A percentile compares a stretch with the other conserved stretches of the same genome.
Evolutionary conservation across 2,113 vertebrate species (phyloP).

Genomic region (Pyxicephalus adspersus): DNA sequence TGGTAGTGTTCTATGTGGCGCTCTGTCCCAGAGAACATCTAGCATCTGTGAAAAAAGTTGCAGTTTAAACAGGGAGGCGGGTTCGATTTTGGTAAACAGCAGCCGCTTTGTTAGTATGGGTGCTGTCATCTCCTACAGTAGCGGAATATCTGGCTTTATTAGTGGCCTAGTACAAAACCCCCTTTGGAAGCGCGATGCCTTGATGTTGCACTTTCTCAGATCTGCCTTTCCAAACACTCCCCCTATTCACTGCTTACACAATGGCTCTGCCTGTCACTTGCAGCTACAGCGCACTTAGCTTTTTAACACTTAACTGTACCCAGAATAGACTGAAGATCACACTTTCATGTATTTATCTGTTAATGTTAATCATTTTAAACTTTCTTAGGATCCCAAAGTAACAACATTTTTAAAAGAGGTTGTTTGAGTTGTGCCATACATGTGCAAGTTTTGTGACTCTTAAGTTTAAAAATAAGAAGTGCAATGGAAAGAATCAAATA

Average conservation of each 20-base stretch:
- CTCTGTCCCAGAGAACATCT: background rate
- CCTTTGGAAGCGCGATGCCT: slow-evolving; percentile 22
- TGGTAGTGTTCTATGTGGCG: background rate
- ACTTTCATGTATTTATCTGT: background rate
- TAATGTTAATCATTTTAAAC: background rate
- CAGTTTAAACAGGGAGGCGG: slow-evolving; percentile 14
- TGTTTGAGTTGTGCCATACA: too few species aligned
- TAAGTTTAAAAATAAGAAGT: too few species aligned
- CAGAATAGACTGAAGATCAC: background rate
- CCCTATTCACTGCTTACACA: slow-evolving; percentile 33
- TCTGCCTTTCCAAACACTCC: slow-evolving; percentile 39
- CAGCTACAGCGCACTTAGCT: slow-evolving; percentile 18
- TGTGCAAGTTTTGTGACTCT: too few species aligned
- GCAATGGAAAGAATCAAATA: too few species aligned
- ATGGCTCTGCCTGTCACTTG: slow-evolving; percentile 40
- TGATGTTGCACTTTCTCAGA: slow-evolving; percentile 36
- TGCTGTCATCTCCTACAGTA: slow-evolving; percentile 27
- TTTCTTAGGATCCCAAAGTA: too few species aligned
- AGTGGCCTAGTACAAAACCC: background rate
- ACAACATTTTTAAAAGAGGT: too few species aligned
- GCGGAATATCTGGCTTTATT: slow-evolving; percentile 39
- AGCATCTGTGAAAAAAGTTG: background rate
- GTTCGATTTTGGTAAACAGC: slow-evolving; percentile 9
- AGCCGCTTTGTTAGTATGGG: slow-evolving; percentile 23
- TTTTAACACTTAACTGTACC: slow-evolving; percentile 32